These are phyloP conservation scores for Hybos culiciformis DNA, from an alignment of 2,888 invertebrate species.

Conservation along the genomic window DNA sequence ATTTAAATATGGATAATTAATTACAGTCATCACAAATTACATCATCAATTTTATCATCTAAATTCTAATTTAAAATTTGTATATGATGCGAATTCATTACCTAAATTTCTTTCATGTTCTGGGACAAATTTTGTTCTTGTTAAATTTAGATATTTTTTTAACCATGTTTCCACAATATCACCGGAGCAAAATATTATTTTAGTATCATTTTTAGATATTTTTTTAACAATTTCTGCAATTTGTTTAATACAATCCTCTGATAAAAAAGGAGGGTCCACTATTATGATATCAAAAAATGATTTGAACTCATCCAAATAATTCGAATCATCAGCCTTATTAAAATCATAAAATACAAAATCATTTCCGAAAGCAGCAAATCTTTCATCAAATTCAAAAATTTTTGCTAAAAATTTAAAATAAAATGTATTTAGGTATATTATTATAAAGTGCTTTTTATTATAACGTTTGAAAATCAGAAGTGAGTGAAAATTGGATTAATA, in stretches of 20 bases:
- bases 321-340: conserved; percentile 63
- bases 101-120: conserved; percentile 74
- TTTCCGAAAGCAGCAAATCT: conserved; percentile 65
- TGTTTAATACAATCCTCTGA: conserved; percentile 84
- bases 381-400: conserved; percentile 70
- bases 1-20: too few species aligned
- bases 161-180: conserved; percentile 59
- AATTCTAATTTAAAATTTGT: conserved; percentile 68
- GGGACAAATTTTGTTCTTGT: conserved; percentile 60
- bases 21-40: too few species aligned
- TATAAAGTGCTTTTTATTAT: too few species aligned
- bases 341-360: conserved; percentile 79
- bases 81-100: conserved; percentile 85
- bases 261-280: conserved; percentile 91
- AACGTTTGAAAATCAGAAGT: not conserved
- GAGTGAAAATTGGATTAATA: not conserved
- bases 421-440: conserved; percentile 9
- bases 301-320: conserved; percentile 37
- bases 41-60: not conserved
- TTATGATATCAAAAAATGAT: conserved; percentile 60
- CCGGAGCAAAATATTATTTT: conserved; percentile 63
- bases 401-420: conserved; percentile 41
- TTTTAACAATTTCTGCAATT: conserved; percentile 61
- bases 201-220: conserved; percentile 42
- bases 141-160: conserved; percentile 47